A percentile compares a stretch with the other conserved stretches of the same genome.
These are phyloP conservation scores for Homalodisca vitripennis DNA, from an alignment of 1,140 invertebrate genomes.

Conservation along the genomic window DNA sequence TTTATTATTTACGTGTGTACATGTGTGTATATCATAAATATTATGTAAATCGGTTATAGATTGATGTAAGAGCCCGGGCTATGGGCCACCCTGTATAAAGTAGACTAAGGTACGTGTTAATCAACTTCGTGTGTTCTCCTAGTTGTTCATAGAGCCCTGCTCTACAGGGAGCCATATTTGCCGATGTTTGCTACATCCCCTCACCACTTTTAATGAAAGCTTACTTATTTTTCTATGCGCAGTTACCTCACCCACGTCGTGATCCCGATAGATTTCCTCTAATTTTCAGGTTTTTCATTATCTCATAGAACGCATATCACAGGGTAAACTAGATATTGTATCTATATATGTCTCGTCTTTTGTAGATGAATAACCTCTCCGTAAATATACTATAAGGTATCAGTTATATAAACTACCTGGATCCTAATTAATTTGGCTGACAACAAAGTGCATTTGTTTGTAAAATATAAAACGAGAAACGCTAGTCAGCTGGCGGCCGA, in stretches of 20 bases:
- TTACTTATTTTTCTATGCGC: constrained; percentile 17
- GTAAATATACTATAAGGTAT: not conserved
- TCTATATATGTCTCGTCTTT: constrained; percentile 14
- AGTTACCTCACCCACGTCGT: constrained; percentile 6
- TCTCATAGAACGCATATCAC: constrained; percentile 11
- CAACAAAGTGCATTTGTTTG: constrained; percentile 7
- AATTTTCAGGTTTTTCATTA: not conserved
- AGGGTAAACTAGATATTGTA: constrained; percentile 23
- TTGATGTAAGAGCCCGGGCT: not conserved
- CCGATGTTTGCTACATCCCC: not conserved
- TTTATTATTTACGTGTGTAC: constrained; percentile 30
- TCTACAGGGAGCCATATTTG: not conserved
- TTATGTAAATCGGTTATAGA: constrained; percentile 4
- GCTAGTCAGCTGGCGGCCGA: too few relatives aligned
- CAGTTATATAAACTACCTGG: not conserved
- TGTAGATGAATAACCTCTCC: not conserved
- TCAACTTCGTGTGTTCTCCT: constrained; percentile 10
- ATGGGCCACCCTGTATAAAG: not conserved
- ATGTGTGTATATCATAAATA: constrained; percentile 32
- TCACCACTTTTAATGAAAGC: not conserved
- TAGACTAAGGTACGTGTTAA: constrained; percentile 11
- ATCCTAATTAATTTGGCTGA: not conserved
- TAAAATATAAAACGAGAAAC: too few relatives aligned
- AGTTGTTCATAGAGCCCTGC: constrained; percentile 9
- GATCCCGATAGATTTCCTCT: not conserved